Evolutionary conservation across 2,888 invertebrate species (phyloP), one percentile per base, ranked within the genome.

Genomic region (Phengaris arion): DNA sequence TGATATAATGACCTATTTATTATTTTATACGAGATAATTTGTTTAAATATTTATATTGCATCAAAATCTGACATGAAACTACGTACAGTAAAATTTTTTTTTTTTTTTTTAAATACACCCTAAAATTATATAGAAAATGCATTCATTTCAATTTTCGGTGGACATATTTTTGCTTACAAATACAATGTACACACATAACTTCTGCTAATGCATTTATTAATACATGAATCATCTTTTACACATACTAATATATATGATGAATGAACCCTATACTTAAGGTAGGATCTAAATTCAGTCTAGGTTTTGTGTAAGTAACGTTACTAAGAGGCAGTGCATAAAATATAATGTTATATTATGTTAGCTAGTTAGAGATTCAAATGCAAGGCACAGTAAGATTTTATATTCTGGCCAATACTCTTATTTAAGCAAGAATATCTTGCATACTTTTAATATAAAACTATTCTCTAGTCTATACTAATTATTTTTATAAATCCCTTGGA

Each of bases 401-500:
- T 22, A 22, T 3, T 12, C 10, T 59, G 59, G 22, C 10, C 64
- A 64, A 64, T 64, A 35, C 64, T 22, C 8, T 12, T 35, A 64
- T 64, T 35, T 35, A 35, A 10, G 64, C 22, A 22, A 22, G 22
- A 64, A 22, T 64, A 64, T 64, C 8, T 64, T 64, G 64, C 10
- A 35, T 22, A 64, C 64, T 64, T 35, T 7, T 64, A 35, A 64
- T 64, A 64, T 10, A 12, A 64, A 64, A 64, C 22, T 64, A 64
- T 22, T 12, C 22, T 52, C 35, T 72, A 72, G 12, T 54, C 35
- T 72, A 59, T 10, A 74, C 57, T 59, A 74, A 59, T 59, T 57
- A 74, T 55, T 10, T 54, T 55, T 76, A 77, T 22, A 77, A 81
- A 77, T 75, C 78, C 51, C 78, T 79, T 80, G 82, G 82, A 82